Base-by-base conservation (phyloP, 2,888 invertebrate species). In the Ichneumoninae sp. region DNA sequence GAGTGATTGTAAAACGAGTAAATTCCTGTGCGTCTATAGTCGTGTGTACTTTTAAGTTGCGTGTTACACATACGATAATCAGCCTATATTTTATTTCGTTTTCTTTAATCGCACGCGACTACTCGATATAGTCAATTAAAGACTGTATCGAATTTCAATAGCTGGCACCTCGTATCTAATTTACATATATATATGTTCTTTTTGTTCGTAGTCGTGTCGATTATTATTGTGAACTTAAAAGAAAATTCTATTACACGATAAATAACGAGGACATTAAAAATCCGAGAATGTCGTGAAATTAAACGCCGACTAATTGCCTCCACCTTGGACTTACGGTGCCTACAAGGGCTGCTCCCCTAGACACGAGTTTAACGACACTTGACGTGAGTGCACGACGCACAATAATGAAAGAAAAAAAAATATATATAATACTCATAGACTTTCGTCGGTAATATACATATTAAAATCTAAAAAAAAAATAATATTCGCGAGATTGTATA, bases 301-400 rank as follows among this genome's bases (percentile, higher is more conserved):
- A 69, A 16, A n/a, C 72, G 65, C 50, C 66, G 54, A 66, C 22
- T 82, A 69, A 82, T 78, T 62, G 69, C 72, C 62, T 82, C 72
- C 66, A 82, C 62, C 60, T 68, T 72, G 47, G 40, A 82, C 71
- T 82, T 52, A 78, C 62, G 82, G 74, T 78, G 50, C 62, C 82
- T 78, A 50, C 54, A 54, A 71, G 36, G 66, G 57, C 60, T 60
- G 36, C 33, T 33, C 50, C 69, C 50, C 33, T 33, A 70, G 36
- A 36, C 22, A 57, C 40, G 69, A 78, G 19, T 69, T 54, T 69
- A 60, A 68, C 50, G 16, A 71, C 40, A 74, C 26, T 79, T 52
- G 54, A 22, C 62, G 52, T 40, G 40, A 79, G 62, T 92, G 92
- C 92, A 93, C 92, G 91, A 91, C 89, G 78, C 89, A 88, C 83